A percentile compares a stretch with the other conserved stretches of the same genome.
Evolutionary conservation across 2,797 vertebrate genomes (phyloP).

Genomic region (Scarus forsteni): DNA sequence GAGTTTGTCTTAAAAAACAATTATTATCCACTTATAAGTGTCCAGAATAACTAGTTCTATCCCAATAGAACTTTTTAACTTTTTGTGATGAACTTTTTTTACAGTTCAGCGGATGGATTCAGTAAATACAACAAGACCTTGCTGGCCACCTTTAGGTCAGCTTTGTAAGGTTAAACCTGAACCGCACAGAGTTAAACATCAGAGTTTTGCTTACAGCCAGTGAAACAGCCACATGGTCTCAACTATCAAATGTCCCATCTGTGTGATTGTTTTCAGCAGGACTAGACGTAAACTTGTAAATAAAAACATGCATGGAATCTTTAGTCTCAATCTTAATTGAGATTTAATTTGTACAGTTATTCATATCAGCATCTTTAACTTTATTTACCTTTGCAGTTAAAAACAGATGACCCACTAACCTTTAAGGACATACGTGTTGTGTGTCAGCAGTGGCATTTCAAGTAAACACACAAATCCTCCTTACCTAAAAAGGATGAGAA

Average conservation of each 20-base stretch:
- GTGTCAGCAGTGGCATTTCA: not conserved
- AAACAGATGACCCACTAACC: not conserved
- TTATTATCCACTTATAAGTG: too few species aligned
- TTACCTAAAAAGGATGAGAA: constrained; percentile 32
- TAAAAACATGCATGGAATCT: too few species aligned
- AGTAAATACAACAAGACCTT: constrained; percentile 2
- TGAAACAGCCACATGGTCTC: constrained; percentile 37
- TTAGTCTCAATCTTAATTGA: too few species aligned
- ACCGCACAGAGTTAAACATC: constrained; percentile 34
- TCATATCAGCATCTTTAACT: too few species aligned
- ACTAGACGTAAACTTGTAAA: too few species aligned
- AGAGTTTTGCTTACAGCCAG: constrained; percentile 32
- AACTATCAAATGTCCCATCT: constrained; percentile 44
- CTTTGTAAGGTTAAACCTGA: constrained; percentile 23
- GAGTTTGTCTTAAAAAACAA: too few species aligned
- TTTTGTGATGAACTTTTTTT: not conserved
- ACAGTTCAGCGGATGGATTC: not conserved
- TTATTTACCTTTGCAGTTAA: too few species aligned
- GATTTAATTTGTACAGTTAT: too few species aligned
- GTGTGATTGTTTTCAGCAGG: constrained; percentile 8
- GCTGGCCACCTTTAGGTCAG: constrained; percentile 3
- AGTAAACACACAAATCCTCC: not conserved
- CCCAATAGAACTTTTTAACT: too few species aligned
- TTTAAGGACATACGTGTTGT: not conserved
- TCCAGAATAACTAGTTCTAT: too few species aligned